These are phyloP conservation scores for Megaleporinus macrocephalus DNA, from an alignment of 2,113 vertebrate species.

Conservation along the genomic window DNA sequence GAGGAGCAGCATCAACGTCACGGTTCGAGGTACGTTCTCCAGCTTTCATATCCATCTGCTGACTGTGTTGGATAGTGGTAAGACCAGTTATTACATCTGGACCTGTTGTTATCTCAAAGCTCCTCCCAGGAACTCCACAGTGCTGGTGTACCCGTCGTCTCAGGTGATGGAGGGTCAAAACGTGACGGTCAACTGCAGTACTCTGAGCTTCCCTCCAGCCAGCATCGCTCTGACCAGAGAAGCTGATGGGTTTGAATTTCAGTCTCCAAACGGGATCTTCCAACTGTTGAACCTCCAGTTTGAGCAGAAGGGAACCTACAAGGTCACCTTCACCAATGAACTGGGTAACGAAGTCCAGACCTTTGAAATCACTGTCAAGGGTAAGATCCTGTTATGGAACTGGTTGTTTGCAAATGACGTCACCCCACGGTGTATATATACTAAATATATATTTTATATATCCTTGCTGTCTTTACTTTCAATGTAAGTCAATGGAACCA, in stretches of 20 bases:
- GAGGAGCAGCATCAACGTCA: slow-evolving; percentile 46
- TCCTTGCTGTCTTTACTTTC: too few relatives aligned
- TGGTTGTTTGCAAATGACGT: too few relatives aligned
- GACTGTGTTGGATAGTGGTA: neutral
- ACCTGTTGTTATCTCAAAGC: neutral
- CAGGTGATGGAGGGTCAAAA: neutral
- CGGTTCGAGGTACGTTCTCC: slow-evolving; percentile 60
- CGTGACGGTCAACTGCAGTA: neutral
- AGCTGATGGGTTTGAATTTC: neutral
- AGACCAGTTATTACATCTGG: too few relatives aligned
- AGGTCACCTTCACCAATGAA: neutral
- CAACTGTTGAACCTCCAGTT: neutral
- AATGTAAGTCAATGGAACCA: too few relatives aligned
- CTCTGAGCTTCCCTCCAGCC: neutral
- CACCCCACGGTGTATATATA: too few relatives aligned
- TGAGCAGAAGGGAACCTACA: neutral
- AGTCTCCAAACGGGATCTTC: neutral
- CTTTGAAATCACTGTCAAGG: slow-evolving; percentile 53
- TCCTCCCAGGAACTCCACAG: neutral
- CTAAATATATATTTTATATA: too few relatives aligned
- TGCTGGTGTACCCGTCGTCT: neutral
- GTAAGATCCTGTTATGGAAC: slow-evolving; percentile 32
- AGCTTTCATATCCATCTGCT: neutral
- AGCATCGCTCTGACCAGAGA: neutral
- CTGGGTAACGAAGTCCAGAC: neutral